Conservation (phyloP, 2,797 vertebrate genomes). For the Channa striata region DNA sequence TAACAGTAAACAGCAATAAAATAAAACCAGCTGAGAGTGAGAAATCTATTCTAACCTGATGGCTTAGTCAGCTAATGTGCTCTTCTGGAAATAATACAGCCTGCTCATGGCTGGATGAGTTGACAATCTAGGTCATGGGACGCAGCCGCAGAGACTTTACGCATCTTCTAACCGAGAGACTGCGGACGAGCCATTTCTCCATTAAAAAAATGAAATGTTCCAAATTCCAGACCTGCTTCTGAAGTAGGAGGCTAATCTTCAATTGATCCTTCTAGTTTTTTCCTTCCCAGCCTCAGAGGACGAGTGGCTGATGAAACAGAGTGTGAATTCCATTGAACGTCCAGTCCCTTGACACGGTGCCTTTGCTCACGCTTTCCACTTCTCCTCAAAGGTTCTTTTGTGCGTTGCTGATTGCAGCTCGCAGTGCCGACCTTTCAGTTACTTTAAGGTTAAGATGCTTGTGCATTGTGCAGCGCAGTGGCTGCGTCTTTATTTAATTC, state of each 20-base stretch:
- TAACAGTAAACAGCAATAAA: fast-evolving
- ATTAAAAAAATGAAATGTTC: background rate
- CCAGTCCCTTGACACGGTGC: constrained; percentile 6
- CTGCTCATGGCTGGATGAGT: constrained; percentile 46
- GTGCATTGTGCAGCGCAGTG: constrained; percentile 19
- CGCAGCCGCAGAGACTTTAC: constrained; percentile 8
- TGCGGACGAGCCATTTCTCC: background rate
- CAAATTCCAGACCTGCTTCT: background rate
- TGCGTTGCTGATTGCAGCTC: constrained; percentile 11
- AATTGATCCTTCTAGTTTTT: constrained; percentile 22
- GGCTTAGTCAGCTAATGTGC: constrained; percentile 22
- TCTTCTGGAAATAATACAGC: constrained; percentile 49
- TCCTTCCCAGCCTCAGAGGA: constrained; percentile 17
- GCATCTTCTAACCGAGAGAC: background rate
- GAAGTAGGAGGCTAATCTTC: too few species aligned
- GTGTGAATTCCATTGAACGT: constrained; percentile 12
- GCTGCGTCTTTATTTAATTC: constrained; percentile 13
- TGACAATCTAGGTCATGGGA: constrained; percentile 53
- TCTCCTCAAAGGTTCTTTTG: constrained; percentile 19
- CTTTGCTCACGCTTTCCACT: constrained; percentile 5
- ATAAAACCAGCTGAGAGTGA: constrained; percentile 8
- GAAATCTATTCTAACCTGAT: background rate
- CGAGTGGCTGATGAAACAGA: constrained; percentile 22
- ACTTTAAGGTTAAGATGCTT: constrained; percentile 32
- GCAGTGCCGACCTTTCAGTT: constrained; percentile 25